Conservation (phyloP, 2,888 invertebrate genomes). For the Agrochola circellaris region DNA sequence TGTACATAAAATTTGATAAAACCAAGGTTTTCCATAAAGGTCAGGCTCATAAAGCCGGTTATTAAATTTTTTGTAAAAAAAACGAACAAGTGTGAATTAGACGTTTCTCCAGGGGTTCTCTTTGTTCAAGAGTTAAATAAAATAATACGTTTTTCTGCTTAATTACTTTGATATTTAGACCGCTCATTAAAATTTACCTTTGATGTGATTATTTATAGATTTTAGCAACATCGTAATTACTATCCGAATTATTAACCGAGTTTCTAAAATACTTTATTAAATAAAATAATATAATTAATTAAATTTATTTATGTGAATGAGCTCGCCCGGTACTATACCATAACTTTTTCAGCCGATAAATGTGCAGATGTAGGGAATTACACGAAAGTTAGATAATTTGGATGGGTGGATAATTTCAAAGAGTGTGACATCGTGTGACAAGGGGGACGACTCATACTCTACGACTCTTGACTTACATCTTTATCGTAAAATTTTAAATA, state of each 20-base stretch:
- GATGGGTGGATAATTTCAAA: not conserved
- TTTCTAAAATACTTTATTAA: not conserved
- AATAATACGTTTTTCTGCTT: not conserved
- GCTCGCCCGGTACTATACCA: fast-evolving
- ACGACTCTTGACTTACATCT: not conserved
- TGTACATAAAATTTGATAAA: constrained; percentile 28
- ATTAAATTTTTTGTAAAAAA: constrained; percentile 1
- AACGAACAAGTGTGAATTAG: constrained; percentile 26
- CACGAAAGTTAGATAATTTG: too few species aligned
- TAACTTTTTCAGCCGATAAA: not conserved
- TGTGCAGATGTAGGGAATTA: not conserved
- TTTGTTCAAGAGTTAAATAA: constrained; percentile 17
- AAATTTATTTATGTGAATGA: not conserved
- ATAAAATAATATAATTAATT: too few species aligned
- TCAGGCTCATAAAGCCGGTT: not conserved
- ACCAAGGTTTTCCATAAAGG: not conserved
- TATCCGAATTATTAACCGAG: too few species aligned
- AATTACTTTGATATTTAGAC: constrained; percentile 19
- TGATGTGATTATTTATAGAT: constrained; percentile 6
- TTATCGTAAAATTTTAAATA: not conserved
- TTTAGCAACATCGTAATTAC: not conserved
- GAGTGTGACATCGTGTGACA: not conserved
- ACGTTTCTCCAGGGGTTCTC: not conserved
- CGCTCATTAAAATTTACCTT: constrained; percentile 29
- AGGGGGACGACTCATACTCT: not conserved